Base-by-base conservation (phyloP, 1,140 invertebrate species). In the Palaemon carinicauda region DNA sequence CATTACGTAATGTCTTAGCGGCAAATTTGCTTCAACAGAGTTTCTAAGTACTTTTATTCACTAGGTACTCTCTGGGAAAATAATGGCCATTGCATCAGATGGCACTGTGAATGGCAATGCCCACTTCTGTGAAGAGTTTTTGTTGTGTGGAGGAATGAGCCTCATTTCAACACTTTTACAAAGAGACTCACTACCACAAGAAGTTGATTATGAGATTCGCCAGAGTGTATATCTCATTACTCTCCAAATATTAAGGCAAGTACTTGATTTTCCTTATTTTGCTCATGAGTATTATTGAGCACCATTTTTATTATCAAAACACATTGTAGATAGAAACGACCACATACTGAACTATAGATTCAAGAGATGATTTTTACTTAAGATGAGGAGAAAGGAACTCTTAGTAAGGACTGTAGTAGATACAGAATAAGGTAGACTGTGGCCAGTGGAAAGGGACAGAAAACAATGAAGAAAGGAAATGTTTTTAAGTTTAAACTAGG, bases 171-270 rank as follows among this genome's bases (percentile, higher is more conserved):
- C 91, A 79, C 91, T 93, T 17, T 89, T 93, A 50, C 92, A 93
- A 87, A 91, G 91, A 29, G 92, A 93, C 75, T 90, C 92, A 17
- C 89, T 93, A 14, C 90, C 91, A 31, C 87, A 90, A 56, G 93
- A 93, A 51, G 91, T 92, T 29, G 92, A 93, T 83, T 93, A 93
- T 89, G 91, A 92, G 54, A 92, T 92, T 52, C 90, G 92, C 65
- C 93, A 93, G 85, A 92, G 91, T 27, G 92, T 92, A 75, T 93
- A 93, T 89, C 91, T 92, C 54, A 92, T 93, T 33, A 92, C 92
- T 84, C 89, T 93, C 14, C 92, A 93, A 88, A 90, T 93, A 74
- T 90, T 92, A 33, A 91, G 91, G 91, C 93, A 87, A 87, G 77
- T 52, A 19, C 19, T 21, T 12, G 3, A 3, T 69, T 69, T 12